Percentiles rank a stretch among this genome's conserved stretches.
phyloP scores from a whole-genome alignment of 2,797 vertebrate genomes.

The Amblyraja radiata region DNA sequence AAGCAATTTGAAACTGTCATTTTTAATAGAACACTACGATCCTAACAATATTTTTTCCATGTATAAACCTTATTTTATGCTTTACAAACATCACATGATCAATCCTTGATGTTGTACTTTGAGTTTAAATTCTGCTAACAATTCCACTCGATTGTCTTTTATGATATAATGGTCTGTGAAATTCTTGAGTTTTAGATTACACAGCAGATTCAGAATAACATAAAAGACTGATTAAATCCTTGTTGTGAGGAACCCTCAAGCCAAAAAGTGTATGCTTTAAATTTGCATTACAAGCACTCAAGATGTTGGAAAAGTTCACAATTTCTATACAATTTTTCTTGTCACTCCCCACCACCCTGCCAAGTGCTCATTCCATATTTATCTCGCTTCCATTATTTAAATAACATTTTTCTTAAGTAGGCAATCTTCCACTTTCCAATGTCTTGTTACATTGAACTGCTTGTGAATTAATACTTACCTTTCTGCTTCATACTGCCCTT shows the following conservation, averaged over 20 bases:
- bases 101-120: background rate
- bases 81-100: background rate
- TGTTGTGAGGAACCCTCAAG: too few species aligned
- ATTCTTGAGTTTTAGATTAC: background rate
- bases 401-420: background rate
- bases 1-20: background rate
- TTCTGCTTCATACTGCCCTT: background rate
- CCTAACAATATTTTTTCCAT: background rate
- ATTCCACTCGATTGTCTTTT: background rate
- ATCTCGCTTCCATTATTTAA: background rate
- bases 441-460: background rate
- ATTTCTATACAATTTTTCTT: background rate
- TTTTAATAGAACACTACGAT: background rate
- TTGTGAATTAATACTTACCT: background rate
- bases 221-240: background rate
- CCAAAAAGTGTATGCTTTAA: background rate
- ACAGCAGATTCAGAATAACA: background rate
- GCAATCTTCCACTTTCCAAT: background rate
- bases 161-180: background rate
- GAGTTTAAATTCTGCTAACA: background rate
- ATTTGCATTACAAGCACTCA: background rate
- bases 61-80: background rate
- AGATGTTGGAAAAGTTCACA: background rate
- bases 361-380: background rate
- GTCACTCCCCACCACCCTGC: background rate